These are phyloP conservation scores for Salpingus planirostris DNA, from an alignment of 2,888 invertebrate genomes.

Conservation along the genomic window DNA sequence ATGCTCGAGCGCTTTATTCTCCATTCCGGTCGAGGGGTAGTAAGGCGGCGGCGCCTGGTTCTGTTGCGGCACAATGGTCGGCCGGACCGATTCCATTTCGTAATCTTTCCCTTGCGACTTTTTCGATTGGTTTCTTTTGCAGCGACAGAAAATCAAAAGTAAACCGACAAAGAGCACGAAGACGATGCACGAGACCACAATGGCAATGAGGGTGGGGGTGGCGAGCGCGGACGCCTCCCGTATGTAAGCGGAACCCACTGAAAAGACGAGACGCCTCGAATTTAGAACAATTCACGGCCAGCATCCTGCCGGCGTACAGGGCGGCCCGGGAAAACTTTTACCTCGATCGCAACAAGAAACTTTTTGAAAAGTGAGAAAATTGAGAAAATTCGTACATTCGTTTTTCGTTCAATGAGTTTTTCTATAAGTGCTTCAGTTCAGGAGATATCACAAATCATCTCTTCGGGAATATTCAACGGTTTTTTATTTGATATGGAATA, in stretches of 20 bases:
- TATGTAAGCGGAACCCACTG: constrained; percentile 75
- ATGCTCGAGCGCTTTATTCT: constrained; percentile 86
- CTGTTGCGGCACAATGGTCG: constrained; percentile 77
- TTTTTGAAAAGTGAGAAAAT: no score
- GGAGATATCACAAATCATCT: no score
- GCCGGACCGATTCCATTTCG: constrained; percentile 81
- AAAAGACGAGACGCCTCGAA: no score
- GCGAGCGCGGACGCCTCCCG: constrained; percentile 69
- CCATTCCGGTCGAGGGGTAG: constrained; percentile 79
- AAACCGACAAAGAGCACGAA: constrained; percentile 67
- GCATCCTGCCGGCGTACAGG: no score
- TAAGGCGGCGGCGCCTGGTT: constrained; percentile 84
- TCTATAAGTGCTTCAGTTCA: no score
- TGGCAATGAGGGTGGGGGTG: constrained; percentile 69
- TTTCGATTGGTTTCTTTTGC: constrained; percentile 71
- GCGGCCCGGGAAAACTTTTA: no score
- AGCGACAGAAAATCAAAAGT: constrained; percentile 75
- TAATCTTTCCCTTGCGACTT: constrained; percentile 82
- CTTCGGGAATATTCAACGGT: no score
- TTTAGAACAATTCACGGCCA: no score
- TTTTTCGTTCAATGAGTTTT: no score
- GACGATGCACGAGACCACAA: constrained; percentile 72
- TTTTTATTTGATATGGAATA: no score
- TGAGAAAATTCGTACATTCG: no score
- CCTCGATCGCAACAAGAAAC: background rate